Evolutionary conservation across 2,888 invertebrate species (phyloP), one percentile per base, ranked within the genome.

Genomic region (Conchocele bisecta): DNA sequence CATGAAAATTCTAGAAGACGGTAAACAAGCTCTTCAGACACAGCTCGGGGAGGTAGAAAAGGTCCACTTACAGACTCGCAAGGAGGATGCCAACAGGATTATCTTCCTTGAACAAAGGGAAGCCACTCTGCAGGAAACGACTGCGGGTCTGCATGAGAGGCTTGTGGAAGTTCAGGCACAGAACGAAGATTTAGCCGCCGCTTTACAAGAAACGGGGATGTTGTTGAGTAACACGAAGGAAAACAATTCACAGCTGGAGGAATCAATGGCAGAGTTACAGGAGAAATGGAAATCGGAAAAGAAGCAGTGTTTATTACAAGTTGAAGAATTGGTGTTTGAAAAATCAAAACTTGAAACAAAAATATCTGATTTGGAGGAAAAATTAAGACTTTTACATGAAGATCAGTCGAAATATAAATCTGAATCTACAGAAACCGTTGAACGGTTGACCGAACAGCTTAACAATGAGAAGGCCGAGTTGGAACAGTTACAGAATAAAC

Each of bases 1-100:
- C 22, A 59, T 75, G 15, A 63, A 70, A 37, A 60, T 64, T 9
- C 39, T 77, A 20, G 54, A 72, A 17, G 58, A 67, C 20, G 37
- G 65, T 35, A 73, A 76, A 33, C 60, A 51, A 13, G 66, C 66
- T 17, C 42, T 81, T 9, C 48, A 69, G 15, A 29, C 39, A 24
- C 68, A 80, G 54, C 48, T 82, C 2, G 50, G 57, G 9, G 75
- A 77, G 28, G 58, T 75, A 39, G 57, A 71, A 17, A 29, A 51
- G 2, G 35, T 58, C 3, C 61, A 70, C 44, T 39, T 64, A 37
- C 56, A 59, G 26, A 65, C 65, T 13, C 64, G 64, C 20, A 57
- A 70, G 42, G 69, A 77, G 28, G 70, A 73, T 51, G 65, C 67
- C 48, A 73, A 77, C 37, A 70, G 66, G 56, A 68, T 80, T 22